Evolutionary conservation across 1,140 invertebrate genomes (phyloP).

Genomic region (Heliconius congener): DNA sequence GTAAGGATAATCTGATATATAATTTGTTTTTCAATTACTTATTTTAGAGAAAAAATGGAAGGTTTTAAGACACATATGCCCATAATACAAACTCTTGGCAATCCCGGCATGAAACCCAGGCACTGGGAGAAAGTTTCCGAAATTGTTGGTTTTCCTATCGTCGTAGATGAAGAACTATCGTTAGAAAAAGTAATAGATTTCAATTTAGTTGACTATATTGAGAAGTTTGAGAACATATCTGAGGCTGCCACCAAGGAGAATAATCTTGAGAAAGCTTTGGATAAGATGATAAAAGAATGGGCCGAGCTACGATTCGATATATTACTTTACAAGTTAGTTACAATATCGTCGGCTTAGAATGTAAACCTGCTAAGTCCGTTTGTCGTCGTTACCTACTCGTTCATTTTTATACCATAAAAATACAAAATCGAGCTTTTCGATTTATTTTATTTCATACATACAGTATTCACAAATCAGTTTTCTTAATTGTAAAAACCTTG

Average conservation of each 20-base stretch:
- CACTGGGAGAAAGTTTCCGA: constrained; percentile 99
- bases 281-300: constrained; percentile 97
- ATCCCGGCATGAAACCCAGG: constrained; percentile 94
- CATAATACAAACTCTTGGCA: constrained; percentile 94
- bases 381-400: too few species aligned
- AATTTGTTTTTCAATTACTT: not conserved
- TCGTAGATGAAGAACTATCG: constrained; percentile 91
- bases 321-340: constrained; percentile 83
- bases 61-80: constrained; percentile 95
- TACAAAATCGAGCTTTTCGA: too few species aligned
- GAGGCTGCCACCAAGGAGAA: constrained; percentile 98
- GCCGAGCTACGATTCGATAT: constrained; percentile 91
- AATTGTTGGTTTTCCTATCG: constrained; percentile 96
- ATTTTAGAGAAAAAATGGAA: constrained; percentile 87
- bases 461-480: too few species aligned
- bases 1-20: not conserved
- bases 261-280: constrained; percentile 93
- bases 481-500: too few species aligned
- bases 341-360: not conserved
- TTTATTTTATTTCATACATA: too few species aligned
- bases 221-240: constrained; percentile 95
- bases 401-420: too few species aligned
- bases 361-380: too few species aligned
- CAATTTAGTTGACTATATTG: constrained; percentile 93
- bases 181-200: constrained; percentile 96